phyloP scores from a whole-genome alignment of 2,113 vertebrate species.

The Thalassoma bifasciatum region DNA sequence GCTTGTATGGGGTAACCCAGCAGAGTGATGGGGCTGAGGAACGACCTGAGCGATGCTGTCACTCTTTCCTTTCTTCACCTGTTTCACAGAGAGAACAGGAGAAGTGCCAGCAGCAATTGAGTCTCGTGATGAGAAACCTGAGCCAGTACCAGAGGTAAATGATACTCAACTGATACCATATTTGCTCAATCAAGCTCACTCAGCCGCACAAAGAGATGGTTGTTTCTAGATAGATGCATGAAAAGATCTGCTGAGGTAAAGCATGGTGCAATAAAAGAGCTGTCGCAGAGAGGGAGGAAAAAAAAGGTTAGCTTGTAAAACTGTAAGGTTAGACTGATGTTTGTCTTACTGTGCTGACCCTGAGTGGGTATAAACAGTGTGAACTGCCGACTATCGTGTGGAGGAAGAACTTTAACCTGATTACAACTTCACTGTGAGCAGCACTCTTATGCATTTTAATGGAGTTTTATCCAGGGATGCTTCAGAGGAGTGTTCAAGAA shows the following conservation, averaged over 20 bases:
- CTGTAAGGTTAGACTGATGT: slow-evolving; percentile 14
- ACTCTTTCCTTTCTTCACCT: slow-evolving; percentile 72
- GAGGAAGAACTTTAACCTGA: slow-evolving; percentile 76
- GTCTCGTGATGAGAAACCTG: slow-evolving; percentile 48
- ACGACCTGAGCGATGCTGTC: slow-evolving; percentile 28
- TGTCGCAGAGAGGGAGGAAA: background rate
- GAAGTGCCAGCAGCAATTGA: slow-evolving; percentile 13
- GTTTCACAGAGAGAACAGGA: slow-evolving; percentile 34
- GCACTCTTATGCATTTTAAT: slow-evolving; percentile 60
- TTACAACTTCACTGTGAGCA: slow-evolving; percentile 53
- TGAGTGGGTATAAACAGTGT: slow-evolving; percentile 64
- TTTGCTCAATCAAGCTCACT: slow-evolving; percentile 9
- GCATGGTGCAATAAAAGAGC: slow-evolving; percentile 27
- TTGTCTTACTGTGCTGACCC: slow-evolving; percentile 74
- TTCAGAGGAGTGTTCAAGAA: slow-evolving; percentile 9
- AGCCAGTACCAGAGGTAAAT: slow-evolving; percentile 37
- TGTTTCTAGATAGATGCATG: slow-evolving; percentile 43
- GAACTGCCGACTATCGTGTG: slow-evolving; percentile 59
- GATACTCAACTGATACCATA: slow-evolving; percentile 16
- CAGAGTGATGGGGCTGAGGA: slow-evolving; percentile 35
- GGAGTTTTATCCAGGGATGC: slow-evolving; percentile 6
- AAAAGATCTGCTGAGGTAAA: slow-evolving; percentile 3
- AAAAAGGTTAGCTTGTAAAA: slow-evolving; percentile 33
- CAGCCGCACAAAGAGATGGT: slow-evolving; percentile 12
- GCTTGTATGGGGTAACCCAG: slow-evolving; percentile 21